These are phyloP conservation scores for Garra rufa DNA, from an alignment of 2,113 vertebrate species.

Conservation along the genomic window DNA sequence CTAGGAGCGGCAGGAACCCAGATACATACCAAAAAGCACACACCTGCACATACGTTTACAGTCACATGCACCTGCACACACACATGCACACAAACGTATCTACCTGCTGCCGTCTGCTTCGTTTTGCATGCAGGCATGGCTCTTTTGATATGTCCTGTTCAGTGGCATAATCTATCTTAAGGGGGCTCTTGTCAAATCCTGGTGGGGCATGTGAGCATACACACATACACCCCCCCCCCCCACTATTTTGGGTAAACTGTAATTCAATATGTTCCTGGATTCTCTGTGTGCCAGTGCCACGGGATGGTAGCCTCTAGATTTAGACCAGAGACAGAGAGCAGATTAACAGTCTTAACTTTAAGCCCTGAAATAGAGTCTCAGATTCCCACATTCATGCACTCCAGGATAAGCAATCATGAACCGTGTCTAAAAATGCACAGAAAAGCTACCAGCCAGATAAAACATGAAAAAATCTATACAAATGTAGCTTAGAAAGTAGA, in stretches of 20 bases:
- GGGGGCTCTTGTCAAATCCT: background rate
- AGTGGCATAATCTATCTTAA: background rate
- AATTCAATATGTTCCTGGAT: conserved; percentile 68
- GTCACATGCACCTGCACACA: conserved; percentile 14
- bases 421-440: background rate
- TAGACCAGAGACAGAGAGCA: conserved; percentile 27
- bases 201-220: background rate
- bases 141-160: conserved; percentile 7
- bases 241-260: conserved; percentile 76
- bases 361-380: conserved; percentile 9
- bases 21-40: conserved; percentile 13
- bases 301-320: conserved; percentile 27
- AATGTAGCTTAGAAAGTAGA: background rate
- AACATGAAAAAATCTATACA: background rate
- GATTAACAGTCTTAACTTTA: conserved; percentile 22
- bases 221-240: conserved; percentile 44
- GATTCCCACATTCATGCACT: background rate
- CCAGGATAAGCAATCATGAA: background rate
- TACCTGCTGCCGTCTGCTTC: conserved; percentile 30
- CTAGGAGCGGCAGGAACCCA: background rate
- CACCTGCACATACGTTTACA: conserved; percentile 3
- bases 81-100: conserved; percentile 24
- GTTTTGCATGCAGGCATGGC: background rate
- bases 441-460: background rate
- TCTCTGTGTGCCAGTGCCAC: conserved; percentile 22